Evolutionary conservation across 2,113 vertebrate genomes (phyloP).

Genomic region (Equus quagga): DNA sequence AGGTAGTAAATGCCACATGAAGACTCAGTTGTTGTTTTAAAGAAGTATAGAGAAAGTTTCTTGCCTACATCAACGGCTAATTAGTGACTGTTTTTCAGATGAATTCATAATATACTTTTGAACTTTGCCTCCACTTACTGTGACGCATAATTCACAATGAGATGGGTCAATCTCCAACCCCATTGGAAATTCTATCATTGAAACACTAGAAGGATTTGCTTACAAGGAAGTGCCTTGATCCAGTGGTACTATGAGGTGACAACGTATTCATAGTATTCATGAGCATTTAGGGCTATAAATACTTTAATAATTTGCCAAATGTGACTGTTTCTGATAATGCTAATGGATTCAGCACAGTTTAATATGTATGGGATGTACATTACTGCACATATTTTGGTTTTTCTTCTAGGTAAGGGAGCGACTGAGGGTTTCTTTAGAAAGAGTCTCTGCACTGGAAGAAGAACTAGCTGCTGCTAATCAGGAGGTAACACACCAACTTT

Average conservation of each 20-base stretch:
- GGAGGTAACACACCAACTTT: slow-evolving; percentile 92
- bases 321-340: slow-evolving; percentile 57
- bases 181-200: neutral
- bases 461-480: slow-evolving; percentile 97
- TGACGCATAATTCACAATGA: slow-evolving; percentile 41
- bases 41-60: neutral
- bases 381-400: slow-evolving; percentile 88
- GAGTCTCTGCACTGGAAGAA: slow-evolving; percentile 97
- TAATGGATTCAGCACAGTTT: slow-evolving; percentile 80
- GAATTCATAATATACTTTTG: neutral
- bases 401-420: slow-evolving; percentile 95
- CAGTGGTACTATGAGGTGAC: neutral
- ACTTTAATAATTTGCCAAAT: neutral
- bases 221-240: slow-evolving; percentile 41
- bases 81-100: neutral
- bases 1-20: neutral
- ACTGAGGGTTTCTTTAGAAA: slow-evolving; percentile 98
- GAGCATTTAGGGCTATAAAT: neutral
- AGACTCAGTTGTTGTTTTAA: neutral
- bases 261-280: neutral
- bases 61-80: neutral
- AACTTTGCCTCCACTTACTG: neutral
- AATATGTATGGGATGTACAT: slow-evolving; percentile 81
- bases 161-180: neutral
- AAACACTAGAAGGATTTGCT: neutral